Percentiles rank a stretch among this genome's conserved stretches.
phyloP scores from a whole-genome alignment of 1,140 invertebrate genomes.

The Conus betulinus region DNA sequence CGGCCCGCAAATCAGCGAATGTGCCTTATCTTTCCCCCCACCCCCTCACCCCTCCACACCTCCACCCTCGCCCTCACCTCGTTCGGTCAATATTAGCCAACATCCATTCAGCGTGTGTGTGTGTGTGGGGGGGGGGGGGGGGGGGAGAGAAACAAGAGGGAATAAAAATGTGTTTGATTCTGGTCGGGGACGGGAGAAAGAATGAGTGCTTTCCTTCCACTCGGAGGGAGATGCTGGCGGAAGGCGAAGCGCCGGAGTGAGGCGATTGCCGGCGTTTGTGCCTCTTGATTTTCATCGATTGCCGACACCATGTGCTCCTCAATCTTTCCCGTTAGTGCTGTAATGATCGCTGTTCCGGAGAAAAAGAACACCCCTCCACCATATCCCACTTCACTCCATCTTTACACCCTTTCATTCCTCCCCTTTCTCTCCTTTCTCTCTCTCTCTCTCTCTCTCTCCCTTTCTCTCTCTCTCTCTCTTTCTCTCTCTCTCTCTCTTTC shows the following conservation, averaged over 20 bases:
- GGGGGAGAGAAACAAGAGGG: background rate
- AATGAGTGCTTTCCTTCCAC: background rate
- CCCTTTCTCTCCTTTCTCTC: background rate
- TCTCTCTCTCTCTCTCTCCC: conserved; percentile 15
- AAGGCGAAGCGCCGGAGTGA: background rate
- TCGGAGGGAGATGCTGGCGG: background rate
- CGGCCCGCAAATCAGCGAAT: background rate
- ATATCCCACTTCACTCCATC: background rate
- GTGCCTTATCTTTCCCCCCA: background rate
- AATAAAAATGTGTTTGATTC: conserved; percentile 6
- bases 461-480: background rate
- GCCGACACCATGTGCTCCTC: background rate
- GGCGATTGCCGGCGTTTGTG: background rate
- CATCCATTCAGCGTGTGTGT: background rate
- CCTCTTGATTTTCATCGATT: conserved; percentile 17
- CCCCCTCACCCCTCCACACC: too few relatives aligned
- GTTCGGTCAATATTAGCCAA: conserved; percentile 14
- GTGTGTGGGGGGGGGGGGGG: too few relatives aligned
- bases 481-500: conserved; percentile 1
- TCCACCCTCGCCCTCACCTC: too few relatives aligned
- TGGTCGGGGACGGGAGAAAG: conserved; percentile 1
- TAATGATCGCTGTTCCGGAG: background rate
- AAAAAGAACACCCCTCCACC: background rate
- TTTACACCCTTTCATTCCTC: background rate
- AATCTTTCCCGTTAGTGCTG: conserved; percentile 17